These are phyloP conservation scores for Eulemur coronatus DNA, from an alignment of 2,797 vertebrate species.

Conservation along the genomic window DNA sequence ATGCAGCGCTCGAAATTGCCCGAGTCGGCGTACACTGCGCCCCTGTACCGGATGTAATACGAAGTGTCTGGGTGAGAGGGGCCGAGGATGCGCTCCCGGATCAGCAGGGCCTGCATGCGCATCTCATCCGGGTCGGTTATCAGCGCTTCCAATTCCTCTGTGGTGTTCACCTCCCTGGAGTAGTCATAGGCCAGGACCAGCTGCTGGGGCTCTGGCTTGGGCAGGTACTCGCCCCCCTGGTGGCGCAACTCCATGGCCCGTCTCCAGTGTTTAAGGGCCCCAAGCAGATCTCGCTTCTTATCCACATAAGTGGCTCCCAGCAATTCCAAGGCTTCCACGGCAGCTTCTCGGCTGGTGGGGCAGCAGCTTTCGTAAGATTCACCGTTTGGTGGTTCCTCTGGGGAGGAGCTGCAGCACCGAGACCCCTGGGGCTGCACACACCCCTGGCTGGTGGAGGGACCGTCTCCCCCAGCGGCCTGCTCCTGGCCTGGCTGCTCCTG, in stretches of 20 bases:
- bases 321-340: constrained; percentile 92
- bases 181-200: constrained; percentile 93
- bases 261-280: constrained; percentile 95
- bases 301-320: constrained; percentile 97
- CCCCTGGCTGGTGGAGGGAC: neutral
- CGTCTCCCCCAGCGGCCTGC: constrained; percentile 46
- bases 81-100: constrained; percentile 95
- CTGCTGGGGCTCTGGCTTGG: constrained; percentile 90
- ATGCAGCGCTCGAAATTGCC: constrained; percentile 97
- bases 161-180: constrained; percentile 90
- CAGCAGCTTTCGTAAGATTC: constrained; percentile 74
- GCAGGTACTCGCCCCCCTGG: constrained; percentile 85
- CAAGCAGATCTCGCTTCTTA: constrained; percentile 95
- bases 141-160: constrained; percentile 94
- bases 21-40: constrained; percentile 95
- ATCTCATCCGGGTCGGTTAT: constrained; percentile 97
- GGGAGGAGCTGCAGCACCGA: neutral
- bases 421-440: neutral
- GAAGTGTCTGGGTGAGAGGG: constrained; percentile 97
- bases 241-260: constrained; percentile 95
- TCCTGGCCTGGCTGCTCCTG: constrained; percentile 85
- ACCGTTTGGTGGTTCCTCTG: constrained; percentile 41
- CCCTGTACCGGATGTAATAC: constrained; percentile 96
- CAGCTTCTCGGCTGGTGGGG: constrained; percentile 87
- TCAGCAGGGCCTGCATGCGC: constrained; percentile 96